Evolutionary conservation across 2,797 vertebrate genomes (phyloP).

Genomic region (Macroramphosus scolopax): DNA sequence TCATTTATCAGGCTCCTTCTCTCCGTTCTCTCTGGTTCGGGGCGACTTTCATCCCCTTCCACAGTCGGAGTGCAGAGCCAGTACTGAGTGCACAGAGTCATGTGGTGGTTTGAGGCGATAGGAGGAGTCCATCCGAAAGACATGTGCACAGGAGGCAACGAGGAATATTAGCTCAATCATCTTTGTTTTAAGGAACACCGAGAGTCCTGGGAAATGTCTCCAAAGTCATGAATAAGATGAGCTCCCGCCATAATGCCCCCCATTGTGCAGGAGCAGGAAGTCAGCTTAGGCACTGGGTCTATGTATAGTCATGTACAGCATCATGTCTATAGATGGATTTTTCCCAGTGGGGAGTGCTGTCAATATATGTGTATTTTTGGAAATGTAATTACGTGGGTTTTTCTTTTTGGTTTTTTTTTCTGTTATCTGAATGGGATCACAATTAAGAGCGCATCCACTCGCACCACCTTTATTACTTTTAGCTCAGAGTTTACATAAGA

Average conservation of each 20-base stretch:
- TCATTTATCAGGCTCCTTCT: slow-evolving; percentile 71
- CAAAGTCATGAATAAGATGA: slow-evolving; percentile 66
- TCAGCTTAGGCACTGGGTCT: slow-evolving; percentile 43
- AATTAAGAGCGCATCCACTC: not conserved
- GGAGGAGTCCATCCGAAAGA: slow-evolving; percentile 64
- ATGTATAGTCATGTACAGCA: slow-evolving; percentile 23
- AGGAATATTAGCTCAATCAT: slow-evolving; percentile 55
- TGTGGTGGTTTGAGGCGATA: slow-evolving; percentile 67
- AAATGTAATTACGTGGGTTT: not conserved
- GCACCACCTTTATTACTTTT: slow-evolving; percentile 4
- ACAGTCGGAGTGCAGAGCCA: slow-evolving; percentile 46
- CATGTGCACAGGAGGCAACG: slow-evolving; percentile 59
- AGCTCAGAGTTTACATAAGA: slow-evolving; percentile 9
- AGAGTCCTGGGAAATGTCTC: slow-evolving; percentile 64
- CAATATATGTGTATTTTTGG: slow-evolving; percentile 17
- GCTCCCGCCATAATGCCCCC: slow-evolving; percentile 34
- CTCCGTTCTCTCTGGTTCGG: slow-evolving; percentile 57
- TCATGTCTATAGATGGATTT: slow-evolving; percentile 24
- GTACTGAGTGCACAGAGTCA: slow-evolving; percentile 68
- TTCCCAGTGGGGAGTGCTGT: slow-evolving; percentile 10
- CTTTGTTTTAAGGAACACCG: slow-evolving; percentile 52
- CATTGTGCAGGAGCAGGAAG: slow-evolving; percentile 54
- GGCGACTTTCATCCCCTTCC: slow-evolving; percentile 64
- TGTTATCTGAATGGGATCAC: slow-evolving; percentile 8
- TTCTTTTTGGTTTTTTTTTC: not conserved